Base-by-base conservation (phyloP, 2,113 vertebrate species). In the Taxidea taxus region DNA sequence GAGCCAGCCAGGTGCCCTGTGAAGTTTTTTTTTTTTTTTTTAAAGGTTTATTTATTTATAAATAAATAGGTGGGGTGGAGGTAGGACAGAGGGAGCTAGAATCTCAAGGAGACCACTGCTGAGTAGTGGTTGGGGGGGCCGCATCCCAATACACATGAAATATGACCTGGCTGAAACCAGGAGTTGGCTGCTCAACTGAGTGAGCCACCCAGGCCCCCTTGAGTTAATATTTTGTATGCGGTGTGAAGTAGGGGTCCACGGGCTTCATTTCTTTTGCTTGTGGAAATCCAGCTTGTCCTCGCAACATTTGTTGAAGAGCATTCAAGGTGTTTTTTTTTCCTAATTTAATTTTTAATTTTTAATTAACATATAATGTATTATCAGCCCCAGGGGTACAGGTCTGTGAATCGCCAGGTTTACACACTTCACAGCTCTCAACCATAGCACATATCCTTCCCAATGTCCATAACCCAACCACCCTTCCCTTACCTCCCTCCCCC, bases 221-320 rank as follows among this genome's bases (percentile, higher is more conserved):
- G 10, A 34, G 14, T 16, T 66, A 7, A n/a, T 66, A 34, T 66
- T 54, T 49, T n/a, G 16, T 74, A 49, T 49, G 47, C 21, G 29
- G 42, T 78, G 11, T 77, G 34, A 82, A 74, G 27, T 72, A 37
- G 21, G 39, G n/a, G 42, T 82, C 25, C 0, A 27, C 2, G n/a
- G n/a, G n/a, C 37, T 49, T 42, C 54, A 51, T 74, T 74, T 81
- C 16, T 60, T 62, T 13, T 51, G 14, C 18, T 60, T 49, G 42
- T 94, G 85, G 62, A 94, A 82, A 60, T 88, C 21, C 34, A 88
- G 34, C 64, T 88, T 39, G 34, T 88, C 21, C 18, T 27, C 72
- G 51, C 27, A 49, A 39, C 25, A 58, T 80, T 78, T 81, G 29
- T 60, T 81, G 47, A 87, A 68, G 31, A 60, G 11, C 51, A 83